Evolutionary conservation across 92 coral and sea anemone genomes (phyloP), one percentile per base, ranked within the genome.

Genomic region (Virgularia gustaviana): DNA sequence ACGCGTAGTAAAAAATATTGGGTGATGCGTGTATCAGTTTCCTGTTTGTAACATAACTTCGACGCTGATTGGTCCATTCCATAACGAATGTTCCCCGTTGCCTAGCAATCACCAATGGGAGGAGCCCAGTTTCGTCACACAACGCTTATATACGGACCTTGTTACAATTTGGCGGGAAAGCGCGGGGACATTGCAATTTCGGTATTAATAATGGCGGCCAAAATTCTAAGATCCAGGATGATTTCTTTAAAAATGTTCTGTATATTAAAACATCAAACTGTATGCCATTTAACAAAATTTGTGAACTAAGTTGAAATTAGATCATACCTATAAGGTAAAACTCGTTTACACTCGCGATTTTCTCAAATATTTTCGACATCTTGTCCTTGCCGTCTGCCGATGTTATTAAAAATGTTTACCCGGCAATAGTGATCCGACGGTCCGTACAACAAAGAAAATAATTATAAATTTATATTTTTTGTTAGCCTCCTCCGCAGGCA

Each of bases 1-100:
- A n/a, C n/a, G 44, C 61, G 75, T 68, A 68, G 75, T 68, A 68
- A 65, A 65, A 65, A 41, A 25, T 67, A 22, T 65, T 49, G 16
- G 36, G 35, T 36, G 28, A 15, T 65, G 30, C 11, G 29, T 36
- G 23, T 30, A n/a, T 49, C 4, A 7, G 36, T 68, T 68, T 68
- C 75, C 75, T 34, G 75, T 68, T 68, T 31, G 10, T 18, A 13
- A 7, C 13, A 6, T 27, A 24, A 3, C 45, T 30, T 45, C 59
- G 45, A 6, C 11, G 47, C 45, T 68, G 61, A 68, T 68, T 68
- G 75, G 75, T 47, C n/a, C 59, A 68, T 68, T 49, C 23, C 60
- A 33, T 15, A 33, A 42, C 1, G 16, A 32, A 44, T 31, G 33
- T 59, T 30, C 30, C 0, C 25, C 11, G 73, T 68, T 47, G 45